Evolutionary conservation across 2,797 vertebrate species (phyloP), one percentile per base, ranked within the genome.

Genomic region (Menidia menidia): DNA sequence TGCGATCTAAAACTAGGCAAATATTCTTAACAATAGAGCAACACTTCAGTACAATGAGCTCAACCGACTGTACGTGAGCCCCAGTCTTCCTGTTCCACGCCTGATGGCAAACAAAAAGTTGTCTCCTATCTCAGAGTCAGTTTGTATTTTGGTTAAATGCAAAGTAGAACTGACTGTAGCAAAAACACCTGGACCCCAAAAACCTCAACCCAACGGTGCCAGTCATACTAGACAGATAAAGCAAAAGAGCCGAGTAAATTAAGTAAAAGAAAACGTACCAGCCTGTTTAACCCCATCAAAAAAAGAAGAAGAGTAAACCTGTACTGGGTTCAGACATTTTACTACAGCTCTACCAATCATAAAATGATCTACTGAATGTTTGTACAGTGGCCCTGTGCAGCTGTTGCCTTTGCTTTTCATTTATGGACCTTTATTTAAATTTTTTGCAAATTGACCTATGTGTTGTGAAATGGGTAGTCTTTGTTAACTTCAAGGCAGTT

Each of bases 71-170:
- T 51, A 43, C 72, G 30, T 53, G 41, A 58, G 42, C 45, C 16
- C 5, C 6, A 54, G 50, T 13, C n/a, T n/a, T 43, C 67, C 18
- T 72, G 55, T 63, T 59, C 45, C 51, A 47, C 48, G 71, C 41
- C 51, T 33, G 42, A 64, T 18, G 33, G 55, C 12, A 76, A 80
- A 76, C 15, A 11, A 47, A 79, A 66, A 67, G 32, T 64, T 18
- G 64, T 58, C 55, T 64, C 48, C 44, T 35, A 71, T 69, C 73
- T 81, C 35, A 51, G 42, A 62, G 75, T 87, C 85, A 64, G 87
- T 89, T 89, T 79, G 65, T 75, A 67, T 51, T 89, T 92, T 91
- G 84, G 73, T 52, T 91, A 88, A 77, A 92, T 90, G 90, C 81
- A 92, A 92, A 92, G 60, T 58, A 63, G 50, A 77, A 53, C 8